phyloP scores from a whole-genome alignment of 2,888 invertebrate species.

The Vandiemenella viatica region DNA sequence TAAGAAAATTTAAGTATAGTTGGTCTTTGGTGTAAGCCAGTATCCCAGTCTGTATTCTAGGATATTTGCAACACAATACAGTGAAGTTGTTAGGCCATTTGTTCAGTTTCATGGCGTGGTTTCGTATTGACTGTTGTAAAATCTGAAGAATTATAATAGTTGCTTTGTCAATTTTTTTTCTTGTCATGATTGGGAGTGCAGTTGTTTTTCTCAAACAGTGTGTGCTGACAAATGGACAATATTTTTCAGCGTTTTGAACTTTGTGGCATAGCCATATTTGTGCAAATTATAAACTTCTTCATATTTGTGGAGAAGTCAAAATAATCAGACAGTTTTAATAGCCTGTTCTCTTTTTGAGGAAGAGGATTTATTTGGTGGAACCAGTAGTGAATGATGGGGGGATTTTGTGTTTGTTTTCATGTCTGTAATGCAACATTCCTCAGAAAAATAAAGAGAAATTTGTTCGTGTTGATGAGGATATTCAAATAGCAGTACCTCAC shows the following conservation, averaged over 20 bases:
- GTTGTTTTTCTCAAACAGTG: too few species aligned
- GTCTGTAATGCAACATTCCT: slow-evolving; percentile 17
- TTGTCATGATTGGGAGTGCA: too few species aligned
- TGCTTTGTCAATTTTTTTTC: too few species aligned
- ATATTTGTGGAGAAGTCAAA: background rate
- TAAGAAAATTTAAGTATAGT: too few species aligned
- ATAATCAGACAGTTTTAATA: background rate
- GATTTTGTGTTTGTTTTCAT: slow-evolving; percentile 10
- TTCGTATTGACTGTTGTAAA: too few species aligned
- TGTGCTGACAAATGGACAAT: slow-evolving; percentile 4
- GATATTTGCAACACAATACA: too few species aligned
- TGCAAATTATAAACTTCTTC: slow-evolving; percentile 6
- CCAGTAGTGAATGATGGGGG: slow-evolving; percentile 5
- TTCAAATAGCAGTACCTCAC: background rate
- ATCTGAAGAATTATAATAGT: too few species aligned
- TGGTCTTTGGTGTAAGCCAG: slow-evolving; percentile 17
- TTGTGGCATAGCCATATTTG: slow-evolving; percentile 9
- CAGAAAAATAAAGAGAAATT: slow-evolving; percentile 3
- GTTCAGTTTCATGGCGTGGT: too few species aligned
- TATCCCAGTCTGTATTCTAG: background rate
- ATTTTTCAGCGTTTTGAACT: slow-evolving; percentile 7
- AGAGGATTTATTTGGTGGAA: slow-evolving; percentile 8
- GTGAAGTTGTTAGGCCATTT: too few species aligned
- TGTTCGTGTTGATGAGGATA: slow-evolving; percentile 4
- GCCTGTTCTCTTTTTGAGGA: slow-evolving; percentile 10